Evolutionary conservation across 1,140 invertebrate genomes (phyloP).

Genomic region (Whitmania pigra): DNA sequence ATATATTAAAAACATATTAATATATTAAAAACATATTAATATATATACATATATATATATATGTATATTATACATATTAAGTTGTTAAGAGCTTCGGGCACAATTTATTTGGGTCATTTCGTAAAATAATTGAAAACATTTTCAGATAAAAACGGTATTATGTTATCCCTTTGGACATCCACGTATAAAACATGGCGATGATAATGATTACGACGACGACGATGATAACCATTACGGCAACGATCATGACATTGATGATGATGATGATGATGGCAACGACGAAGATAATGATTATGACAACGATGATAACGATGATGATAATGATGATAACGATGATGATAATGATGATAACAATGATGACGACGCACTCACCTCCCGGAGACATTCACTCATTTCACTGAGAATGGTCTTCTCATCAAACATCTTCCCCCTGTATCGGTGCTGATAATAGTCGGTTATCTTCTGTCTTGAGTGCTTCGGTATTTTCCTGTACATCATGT

Average conservation of each 20-base stretch:
- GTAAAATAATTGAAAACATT: no score
- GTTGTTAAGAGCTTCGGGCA: no score
- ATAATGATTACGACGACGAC: neutral
- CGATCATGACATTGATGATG: neutral
- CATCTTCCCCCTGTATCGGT: slow-evolving; percentile 96
- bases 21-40: no score
- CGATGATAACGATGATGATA: neutral
- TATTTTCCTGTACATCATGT: slow-evolving; percentile 92
- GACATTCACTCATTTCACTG: slow-evolving; percentile 86
- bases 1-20: no score
- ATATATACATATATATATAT: no score
- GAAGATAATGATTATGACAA: neutral
- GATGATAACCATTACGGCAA: neutral
- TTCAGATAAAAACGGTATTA: no score
- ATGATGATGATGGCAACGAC: neutral
- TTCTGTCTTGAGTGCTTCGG: slow-evolving; percentile 82
- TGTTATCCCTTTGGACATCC: no score
- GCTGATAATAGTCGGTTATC: slow-evolving; percentile 96
- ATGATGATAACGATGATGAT: neutral
- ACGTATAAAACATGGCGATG: neutral
- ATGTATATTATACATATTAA: no score
- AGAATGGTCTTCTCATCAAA: slow-evolving; percentile 94
- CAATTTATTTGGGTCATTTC: no score
- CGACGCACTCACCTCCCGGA: slow-evolving; percentile 58
- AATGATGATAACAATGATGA: neutral